phyloP scores from a whole-genome alignment of 2,113 vertebrate genomes.

The Phaethon lepturus region DNA sequence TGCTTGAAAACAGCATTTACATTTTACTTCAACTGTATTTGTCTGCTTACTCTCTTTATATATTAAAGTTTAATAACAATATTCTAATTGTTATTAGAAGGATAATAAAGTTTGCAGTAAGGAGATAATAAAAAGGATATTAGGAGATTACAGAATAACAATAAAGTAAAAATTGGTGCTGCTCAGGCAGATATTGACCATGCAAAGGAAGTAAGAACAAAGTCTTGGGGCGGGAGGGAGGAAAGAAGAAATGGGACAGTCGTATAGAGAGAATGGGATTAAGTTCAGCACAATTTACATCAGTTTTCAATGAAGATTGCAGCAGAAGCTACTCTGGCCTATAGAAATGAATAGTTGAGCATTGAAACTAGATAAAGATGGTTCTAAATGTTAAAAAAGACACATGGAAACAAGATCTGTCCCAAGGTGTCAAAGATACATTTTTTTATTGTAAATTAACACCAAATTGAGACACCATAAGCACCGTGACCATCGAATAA shows the following conservation, averaged over 20 bases:
- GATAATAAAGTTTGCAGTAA: not conserved
- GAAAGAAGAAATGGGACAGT: not conserved
- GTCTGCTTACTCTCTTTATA: not conserved
- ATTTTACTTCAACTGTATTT: not conserved
- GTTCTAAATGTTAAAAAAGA: not conserved
- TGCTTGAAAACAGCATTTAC: not conserved
- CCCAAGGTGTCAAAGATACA: not conserved
- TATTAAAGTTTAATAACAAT: not conserved
- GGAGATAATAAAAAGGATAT: conserved; percentile 44
- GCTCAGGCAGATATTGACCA: not conserved
- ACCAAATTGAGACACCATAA: not conserved
- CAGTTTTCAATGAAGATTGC: not conserved
- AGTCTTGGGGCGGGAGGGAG: not conserved
- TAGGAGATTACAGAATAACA: not conserved
- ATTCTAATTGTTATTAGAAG: not conserved
- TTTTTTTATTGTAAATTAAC: not conserved
- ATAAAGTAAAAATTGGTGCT: conserved; percentile 22
- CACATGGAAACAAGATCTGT: not conserved
- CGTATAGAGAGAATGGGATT: not conserved
- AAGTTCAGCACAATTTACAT: not conserved
- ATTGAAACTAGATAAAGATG: not conserved
- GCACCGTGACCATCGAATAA: not conserved
- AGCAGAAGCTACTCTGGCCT: not conserved
- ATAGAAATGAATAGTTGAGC: not conserved
- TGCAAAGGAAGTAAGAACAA: conserved; percentile 17